A percentile compares a stretch with the other conserved stretches of the same genome.
Evolutionary conservation across 2,888 invertebrate species (phyloP).

Genomic region (Leptinotarsa rubiginosa): DNA sequence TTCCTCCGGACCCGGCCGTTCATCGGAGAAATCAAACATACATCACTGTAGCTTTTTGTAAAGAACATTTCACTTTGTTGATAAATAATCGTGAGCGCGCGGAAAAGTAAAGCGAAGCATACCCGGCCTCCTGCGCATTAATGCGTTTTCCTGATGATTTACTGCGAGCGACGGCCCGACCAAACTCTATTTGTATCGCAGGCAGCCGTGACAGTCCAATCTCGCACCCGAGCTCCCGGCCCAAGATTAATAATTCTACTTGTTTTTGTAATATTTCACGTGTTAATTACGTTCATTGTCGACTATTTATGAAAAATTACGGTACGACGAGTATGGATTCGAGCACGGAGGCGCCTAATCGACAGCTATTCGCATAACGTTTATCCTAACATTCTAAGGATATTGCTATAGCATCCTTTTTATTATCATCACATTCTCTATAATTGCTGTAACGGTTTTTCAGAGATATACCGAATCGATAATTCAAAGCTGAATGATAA

Average conservation of each 20-base stretch:
- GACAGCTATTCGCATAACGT: no score
- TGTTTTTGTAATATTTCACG: conserved; percentile 66
- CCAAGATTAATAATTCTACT: conserved; percentile 66
- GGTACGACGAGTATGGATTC: conserved; percentile 25
- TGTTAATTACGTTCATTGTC: conserved; percentile 63
- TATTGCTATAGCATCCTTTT: no score
- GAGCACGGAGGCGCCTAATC: conserved; percentile 11
- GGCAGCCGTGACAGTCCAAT: conserved; percentile 63
- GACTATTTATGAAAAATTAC: conserved; percentile 56
- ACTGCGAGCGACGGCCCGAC: conserved; percentile 59
- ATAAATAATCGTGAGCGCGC: conserved; percentile 37
- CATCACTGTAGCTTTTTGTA: conserved; percentile 41
- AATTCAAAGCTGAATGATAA: no score
- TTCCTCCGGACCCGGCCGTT: background rate
- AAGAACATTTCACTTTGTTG: conserved; percentile 39
- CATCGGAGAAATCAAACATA: conserved; percentile 28
- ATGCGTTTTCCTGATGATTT: conserved; percentile 59
- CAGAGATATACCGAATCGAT: no score
- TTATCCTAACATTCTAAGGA: no score
- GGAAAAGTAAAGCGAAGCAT: conserved; percentile 27
- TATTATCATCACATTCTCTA: no score
- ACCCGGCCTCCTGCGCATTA: conserved; percentile 42
- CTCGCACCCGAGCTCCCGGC: conserved; percentile 59
- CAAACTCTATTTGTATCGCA: conserved; percentile 62
- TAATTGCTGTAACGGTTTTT: no score